Evolutionary conservation across 92 coral and sea anemone genomes (phyloP), one percentile per base, ranked within the genome.

Genomic region (Palythoa grandiflora): DNA sequence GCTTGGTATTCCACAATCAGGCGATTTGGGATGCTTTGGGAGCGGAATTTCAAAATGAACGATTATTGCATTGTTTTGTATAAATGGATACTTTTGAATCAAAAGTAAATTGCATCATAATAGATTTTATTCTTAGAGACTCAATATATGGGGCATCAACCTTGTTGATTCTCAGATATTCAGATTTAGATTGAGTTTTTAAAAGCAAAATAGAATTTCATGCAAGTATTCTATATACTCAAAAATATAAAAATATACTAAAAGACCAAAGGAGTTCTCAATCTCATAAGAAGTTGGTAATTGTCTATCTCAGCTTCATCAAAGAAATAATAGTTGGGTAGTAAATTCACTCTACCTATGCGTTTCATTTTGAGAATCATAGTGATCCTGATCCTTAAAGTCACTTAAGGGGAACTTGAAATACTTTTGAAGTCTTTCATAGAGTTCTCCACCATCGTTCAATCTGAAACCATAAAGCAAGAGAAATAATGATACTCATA

Each of bases 371-470:
- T 90, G 65, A 57, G 93, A 89, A 86, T 86, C 88, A 80, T 86
- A 90, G 73, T 85, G 28, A 28, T 87, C 90, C 55, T 90, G 90
- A 38, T 90, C 87, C 79, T 90, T 86, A 17, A 90, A 78, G 28
- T 28, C 28, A 78, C 72, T 90, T 55, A 90, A 63, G 28, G 87
- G 87, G 53, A 86, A 72, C 87, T 90, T 90, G 79, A 90, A 90
- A 63, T 80, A 90, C 87, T 75, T 90, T 80, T 90, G 88, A 39
- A 86, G 76, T 79, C 84, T 86, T 81, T 90, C 90, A 86, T 87
- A 85, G 87, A 90, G 90, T 83, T 44, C 84, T 90, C 93, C 90
- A 90, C 83, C 83, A 90, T 55, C 93, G 76, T 86, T 90, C 88
- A 75, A 90, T 90, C 90, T 90, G 83, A 47, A 84, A 86, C 53